Evolutionary conservation across 1,140 invertebrate genomes (phyloP), one percentile per base, ranked within the genome.

Genomic region (Teleogryllus occipitalis): DNA sequence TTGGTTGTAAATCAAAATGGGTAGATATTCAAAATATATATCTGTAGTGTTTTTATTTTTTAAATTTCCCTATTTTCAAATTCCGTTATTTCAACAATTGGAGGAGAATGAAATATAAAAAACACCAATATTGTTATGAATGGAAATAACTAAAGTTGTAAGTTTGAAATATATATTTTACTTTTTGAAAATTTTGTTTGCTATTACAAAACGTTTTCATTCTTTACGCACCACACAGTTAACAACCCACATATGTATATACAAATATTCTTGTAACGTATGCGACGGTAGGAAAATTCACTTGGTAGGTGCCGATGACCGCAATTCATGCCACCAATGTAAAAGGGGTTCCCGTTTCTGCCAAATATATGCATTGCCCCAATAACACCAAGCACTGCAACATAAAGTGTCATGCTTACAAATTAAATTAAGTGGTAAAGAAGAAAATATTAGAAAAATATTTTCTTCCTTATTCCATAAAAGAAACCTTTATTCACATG

Each of bases 271-370:
- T 39, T 39, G 27, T 39, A 39, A 39, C 5, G 27, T 39, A 39
- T 39, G 7, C 18, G 7, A 65, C 3, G 54, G 54, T 18, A 14
- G 2, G 54, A 65, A 65, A 18, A 65, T 10, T 65, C 54, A 78
- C 4, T 78, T 78, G 15, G 10, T 39, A 8, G 78, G 49, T 72
- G 8, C 46, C n/a, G 7, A 39, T 65, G 7, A 39, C 7, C 79
- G 79, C 5, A 80, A 47, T 0, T 75, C 27, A 49, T 80, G 79
- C 79, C 79, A 80, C 79, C 79, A 80, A 48, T 39, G 74, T 4
- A 80, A 22, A 8, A 80, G n/a, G 8, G 76, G 75, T 48, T 80
- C 79, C n/a, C 79, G 76, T 74, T 80, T 80, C 79, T 80, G 79
- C 79, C 79, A 80, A 10, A 80, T 77, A 73, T 80, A 77, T 74